phyloP scores from a whole-genome alignment of 2,113 vertebrate species.

The Mus musculus region DNA sequence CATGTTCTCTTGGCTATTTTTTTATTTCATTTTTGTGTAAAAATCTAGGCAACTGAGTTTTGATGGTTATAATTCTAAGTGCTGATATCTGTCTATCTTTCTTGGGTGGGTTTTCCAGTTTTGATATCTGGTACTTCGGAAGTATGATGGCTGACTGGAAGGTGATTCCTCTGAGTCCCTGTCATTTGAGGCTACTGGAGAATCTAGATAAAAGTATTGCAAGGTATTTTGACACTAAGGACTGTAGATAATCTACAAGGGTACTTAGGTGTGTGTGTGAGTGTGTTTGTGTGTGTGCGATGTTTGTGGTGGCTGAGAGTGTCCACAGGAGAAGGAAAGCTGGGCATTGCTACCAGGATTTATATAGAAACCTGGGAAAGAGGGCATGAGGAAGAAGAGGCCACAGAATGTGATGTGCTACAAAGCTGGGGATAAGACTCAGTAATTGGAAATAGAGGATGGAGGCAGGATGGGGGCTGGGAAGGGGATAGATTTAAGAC shows the following conservation, averaged over 20 bases:
- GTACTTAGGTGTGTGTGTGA: rapidly evolving
- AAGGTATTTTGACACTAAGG: too few species aligned
- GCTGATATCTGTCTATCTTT: too few species aligned
- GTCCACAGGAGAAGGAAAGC: background rate
- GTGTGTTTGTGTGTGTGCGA: rapidly evolving
- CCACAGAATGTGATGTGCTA: background rate
- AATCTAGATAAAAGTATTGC: background rate
- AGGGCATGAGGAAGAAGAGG: background rate
- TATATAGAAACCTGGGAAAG: background rate
- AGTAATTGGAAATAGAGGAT: background rate
- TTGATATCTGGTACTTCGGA: background rate
- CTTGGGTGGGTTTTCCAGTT: background rate
- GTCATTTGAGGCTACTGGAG: background rate
- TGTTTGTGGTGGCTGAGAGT: background rate
- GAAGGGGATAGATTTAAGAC: background rate
- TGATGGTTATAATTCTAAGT: background rate
- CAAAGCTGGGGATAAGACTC: background rate
- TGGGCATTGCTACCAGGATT: background rate
- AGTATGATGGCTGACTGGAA: background rate
- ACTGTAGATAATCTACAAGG: background rate
- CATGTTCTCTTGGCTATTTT: background rate
- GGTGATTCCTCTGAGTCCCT: background rate
- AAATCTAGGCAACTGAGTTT: background rate
- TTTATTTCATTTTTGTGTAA: background rate
- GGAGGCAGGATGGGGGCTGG: background rate